phyloP scores from a whole-genome alignment of 2,113 vertebrate species.

The Otus sunia region DNA sequence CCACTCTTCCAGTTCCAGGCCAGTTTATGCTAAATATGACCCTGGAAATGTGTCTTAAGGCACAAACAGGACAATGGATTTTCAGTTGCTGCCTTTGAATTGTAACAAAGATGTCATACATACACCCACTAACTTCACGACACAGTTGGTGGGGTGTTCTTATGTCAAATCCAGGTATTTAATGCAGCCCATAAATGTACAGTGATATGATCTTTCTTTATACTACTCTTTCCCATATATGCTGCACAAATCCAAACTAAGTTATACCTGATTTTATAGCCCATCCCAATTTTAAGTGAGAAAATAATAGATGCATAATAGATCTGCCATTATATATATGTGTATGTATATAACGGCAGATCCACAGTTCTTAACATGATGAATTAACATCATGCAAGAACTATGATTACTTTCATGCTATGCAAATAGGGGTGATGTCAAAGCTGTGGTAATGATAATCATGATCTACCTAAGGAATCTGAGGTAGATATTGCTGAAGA shows the following conservation, averaged over 20 bases:
- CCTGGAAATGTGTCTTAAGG: not conserved
- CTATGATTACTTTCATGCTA: not conserved
- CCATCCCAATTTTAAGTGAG: not conserved
- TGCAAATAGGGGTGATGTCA: not conserved
- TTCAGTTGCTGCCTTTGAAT: not conserved
- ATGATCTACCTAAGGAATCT: not conserved
- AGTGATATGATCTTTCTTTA: not conserved
- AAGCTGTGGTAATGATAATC: not conserved
- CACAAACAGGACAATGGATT: not conserved
- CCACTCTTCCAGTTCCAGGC: not conserved
- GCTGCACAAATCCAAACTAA: not conserved
- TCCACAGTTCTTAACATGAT: not conserved
- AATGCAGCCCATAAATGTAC: not conserved
- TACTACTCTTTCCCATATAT: not conserved
- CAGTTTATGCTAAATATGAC: not conserved
- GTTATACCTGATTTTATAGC: not conserved
- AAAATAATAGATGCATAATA: not conserved
- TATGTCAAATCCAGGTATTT: not conserved
- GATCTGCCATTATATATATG: too few species aligned
- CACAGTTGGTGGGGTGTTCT: not conserved
- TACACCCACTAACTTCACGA: not conserved
- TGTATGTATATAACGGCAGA: not conserved
- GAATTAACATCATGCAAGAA: not conserved
- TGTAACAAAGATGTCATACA: not conserved
- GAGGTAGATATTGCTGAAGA: not conserved